Evolutionary conservation across 2,797 vertebrate species (phyloP).

Genomic region (Chiloscyllium punctatum): DNA sequence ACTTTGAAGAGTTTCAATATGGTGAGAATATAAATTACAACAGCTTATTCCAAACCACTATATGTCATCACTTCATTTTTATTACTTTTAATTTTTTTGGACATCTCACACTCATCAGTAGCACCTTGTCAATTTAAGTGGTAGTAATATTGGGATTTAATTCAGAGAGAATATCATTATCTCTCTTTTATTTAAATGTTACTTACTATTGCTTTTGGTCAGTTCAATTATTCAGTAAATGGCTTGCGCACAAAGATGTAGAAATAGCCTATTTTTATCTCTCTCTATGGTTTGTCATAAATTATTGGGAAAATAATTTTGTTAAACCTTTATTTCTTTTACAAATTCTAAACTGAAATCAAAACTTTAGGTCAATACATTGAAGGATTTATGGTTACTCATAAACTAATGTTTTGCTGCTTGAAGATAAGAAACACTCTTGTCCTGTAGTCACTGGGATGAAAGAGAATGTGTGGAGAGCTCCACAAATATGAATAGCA

Average conservation of each 20-base stretch:
- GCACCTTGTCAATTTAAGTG: background rate
- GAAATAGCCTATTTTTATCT: background rate
- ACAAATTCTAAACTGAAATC: background rate
- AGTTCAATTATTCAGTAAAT: background rate
- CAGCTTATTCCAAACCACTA: background rate
- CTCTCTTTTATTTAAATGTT: background rate
- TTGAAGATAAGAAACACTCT: background rate
- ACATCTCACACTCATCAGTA: background rate
- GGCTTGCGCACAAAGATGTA: background rate
- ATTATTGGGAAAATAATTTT: constrained; percentile 4
- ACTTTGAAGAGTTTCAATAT: background rate
- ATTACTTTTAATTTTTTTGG: background rate
- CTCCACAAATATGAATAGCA: background rate
- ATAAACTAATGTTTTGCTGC: background rate
- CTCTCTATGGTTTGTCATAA: background rate
- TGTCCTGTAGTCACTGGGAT: background rate
- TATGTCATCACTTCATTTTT: background rate
- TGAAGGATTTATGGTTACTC: background rate
- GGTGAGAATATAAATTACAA: background rate
- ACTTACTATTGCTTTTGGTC: background rate
- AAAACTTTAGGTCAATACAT: background rate
- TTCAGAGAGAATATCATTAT: background rate
- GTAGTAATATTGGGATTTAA: background rate
- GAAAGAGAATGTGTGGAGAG: background rate
- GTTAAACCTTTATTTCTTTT: background rate